Conservation (phyloP, 2,888 invertebrate species). For the Macropis europaea region DNA sequence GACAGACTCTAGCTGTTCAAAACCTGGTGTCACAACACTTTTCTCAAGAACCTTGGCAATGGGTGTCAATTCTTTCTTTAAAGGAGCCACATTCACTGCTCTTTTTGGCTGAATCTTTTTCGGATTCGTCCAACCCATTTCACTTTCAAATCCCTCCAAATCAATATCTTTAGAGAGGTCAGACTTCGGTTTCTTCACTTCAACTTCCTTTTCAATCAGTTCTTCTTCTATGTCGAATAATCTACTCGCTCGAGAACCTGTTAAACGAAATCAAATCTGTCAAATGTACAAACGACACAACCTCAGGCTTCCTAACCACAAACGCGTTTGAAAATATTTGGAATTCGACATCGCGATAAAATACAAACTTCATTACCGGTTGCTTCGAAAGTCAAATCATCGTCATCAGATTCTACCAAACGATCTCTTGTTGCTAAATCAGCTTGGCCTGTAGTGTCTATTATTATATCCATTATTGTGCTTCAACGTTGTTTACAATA, state of each 20-base stretch:
- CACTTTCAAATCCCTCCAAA: slow-evolving; percentile 74
- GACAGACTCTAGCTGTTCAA: slow-evolving; percentile 84
- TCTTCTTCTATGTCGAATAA: slow-evolving; percentile 10
- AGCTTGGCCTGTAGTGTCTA: slow-evolving; percentile 82
- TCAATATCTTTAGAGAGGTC: slow-evolving; percentile 66
- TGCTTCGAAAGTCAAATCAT: slow-evolving; percentile 58
- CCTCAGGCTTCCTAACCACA: slow-evolving; percentile 38
- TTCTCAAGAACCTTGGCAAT: slow-evolving; percentile 84
- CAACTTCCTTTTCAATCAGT: not conserved
- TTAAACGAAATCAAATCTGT: not conserved
- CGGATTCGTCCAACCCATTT: slow-evolving; percentile 71
- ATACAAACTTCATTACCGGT: slow-evolving; percentile 38
- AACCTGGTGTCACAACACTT: slow-evolving; percentile 84
- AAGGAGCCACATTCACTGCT: slow-evolving; percentile 77
- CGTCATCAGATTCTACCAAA: slow-evolving; percentile 74
- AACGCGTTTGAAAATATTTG: no score
- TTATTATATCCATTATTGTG: slow-evolving; percentile 82
- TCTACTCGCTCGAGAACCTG: not conserved
- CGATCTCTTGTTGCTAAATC: slow-evolving; percentile 77
- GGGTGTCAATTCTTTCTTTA: slow-evolving; percentile 76
- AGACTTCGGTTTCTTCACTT: slow-evolving; percentile 7
- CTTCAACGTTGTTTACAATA: slow-evolving; percentile 21
- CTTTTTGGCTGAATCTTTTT: slow-evolving; percentile 36
- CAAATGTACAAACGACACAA: no score
- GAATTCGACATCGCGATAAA: not conserved